Conservation (phyloP, 1,140 invertebrate species). For the Drosophila repleta region DNA sequence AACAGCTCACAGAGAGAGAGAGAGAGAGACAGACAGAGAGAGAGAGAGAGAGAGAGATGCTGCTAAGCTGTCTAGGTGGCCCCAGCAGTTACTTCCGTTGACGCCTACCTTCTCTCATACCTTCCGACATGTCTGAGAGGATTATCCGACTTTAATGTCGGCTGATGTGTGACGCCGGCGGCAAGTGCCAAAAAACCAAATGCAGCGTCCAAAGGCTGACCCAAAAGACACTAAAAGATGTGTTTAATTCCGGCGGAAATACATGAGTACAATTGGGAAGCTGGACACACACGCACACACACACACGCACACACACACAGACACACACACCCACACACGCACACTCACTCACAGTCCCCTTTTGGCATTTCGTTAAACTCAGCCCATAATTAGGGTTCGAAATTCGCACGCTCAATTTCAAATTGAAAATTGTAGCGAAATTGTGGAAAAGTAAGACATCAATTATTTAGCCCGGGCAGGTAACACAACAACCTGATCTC, state of each 20-base stretch:
- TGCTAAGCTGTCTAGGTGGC: slow-evolving; percentile 57
- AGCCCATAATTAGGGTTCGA: slow-evolving; percentile 75
- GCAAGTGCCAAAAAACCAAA: slow-evolving; percentile 64
- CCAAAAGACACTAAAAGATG: slow-evolving; percentile 35
- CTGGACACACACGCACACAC: slow-evolving; percentile 25
- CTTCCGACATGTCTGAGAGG: slow-evolving; percentile 51
- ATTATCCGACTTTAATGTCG: slow-evolving; percentile 57
- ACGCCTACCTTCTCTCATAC: slow-evolving; percentile 56
- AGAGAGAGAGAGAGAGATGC: not conserved
- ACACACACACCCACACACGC: too few relatives aligned
- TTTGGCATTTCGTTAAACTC: slow-evolving; percentile 40
- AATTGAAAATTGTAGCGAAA: slow-evolving; percentile 74
- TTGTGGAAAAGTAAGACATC: slow-evolving; percentile 61
- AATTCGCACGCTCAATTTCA: slow-evolving; percentile 81
- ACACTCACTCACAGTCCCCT: not conserved
- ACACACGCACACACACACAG: slow-evolving; percentile 18
- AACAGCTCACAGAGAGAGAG: not conserved
- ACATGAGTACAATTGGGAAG: slow-evolving; percentile 27
- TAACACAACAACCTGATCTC: slow-evolving; percentile 54
- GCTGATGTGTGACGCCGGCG: slow-evolving; percentile 62
- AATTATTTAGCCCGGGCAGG: slow-evolving; percentile 49
- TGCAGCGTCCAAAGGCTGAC: slow-evolving; percentile 18
- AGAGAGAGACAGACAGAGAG: not conserved
- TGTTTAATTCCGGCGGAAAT: slow-evolving; percentile 79
- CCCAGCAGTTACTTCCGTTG: slow-evolving; percentile 64